Percentiles rank a stretch among this genome's conserved stretches.
Evolutionary conservation across 2,113 vertebrate species (phyloP).

Genomic region (Trinectes maculatus): DNA sequence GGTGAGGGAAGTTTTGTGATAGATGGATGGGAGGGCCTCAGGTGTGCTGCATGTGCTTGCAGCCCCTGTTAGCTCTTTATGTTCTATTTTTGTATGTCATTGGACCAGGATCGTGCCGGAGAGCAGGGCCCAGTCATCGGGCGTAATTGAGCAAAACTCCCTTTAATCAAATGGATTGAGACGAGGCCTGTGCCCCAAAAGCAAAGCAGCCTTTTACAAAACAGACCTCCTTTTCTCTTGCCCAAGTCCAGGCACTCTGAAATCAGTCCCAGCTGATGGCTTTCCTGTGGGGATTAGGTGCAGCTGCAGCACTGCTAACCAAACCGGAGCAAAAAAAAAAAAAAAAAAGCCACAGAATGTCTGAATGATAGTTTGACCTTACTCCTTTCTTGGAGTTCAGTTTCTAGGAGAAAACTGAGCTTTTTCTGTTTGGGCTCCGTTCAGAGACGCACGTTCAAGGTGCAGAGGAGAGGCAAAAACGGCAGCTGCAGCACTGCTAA

Average conservation of each 20-base stretch:
- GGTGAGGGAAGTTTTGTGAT: constrained; percentile 19
- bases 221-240: constrained; percentile 59
- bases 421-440: constrained; percentile 19
- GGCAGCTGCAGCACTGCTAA: constrained; percentile 73
- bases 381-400: constrained; percentile 38
- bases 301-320: constrained; percentile 72
- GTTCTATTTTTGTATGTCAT: constrained; percentile 56
- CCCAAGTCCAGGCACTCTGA: constrained; percentile 34
- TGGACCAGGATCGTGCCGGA: constrained; percentile 45
- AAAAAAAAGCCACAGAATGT: constrained; percentile 34
- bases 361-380: constrained; percentile 62
- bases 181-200: constrained; percentile 63
- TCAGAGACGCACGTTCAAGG: constrained; percentile 23
- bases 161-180: constrained; percentile 80
- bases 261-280: constrained; percentile 82
- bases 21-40: constrained; percentile 33
- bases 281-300: constrained; percentile 77
- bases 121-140: constrained; percentile 59
- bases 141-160: constrained; percentile 78
- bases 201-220: constrained; percentile 50
- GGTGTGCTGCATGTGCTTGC: constrained; percentile 39
- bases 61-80: constrained; percentile 27
- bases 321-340: constrained; percentile 39
- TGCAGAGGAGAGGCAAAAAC: no score
- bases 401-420: constrained; percentile 21